Base-by-base conservation (phyloP, 2,113 vertebrate genomes). In the Himantopus leucocephalus region DNA sequence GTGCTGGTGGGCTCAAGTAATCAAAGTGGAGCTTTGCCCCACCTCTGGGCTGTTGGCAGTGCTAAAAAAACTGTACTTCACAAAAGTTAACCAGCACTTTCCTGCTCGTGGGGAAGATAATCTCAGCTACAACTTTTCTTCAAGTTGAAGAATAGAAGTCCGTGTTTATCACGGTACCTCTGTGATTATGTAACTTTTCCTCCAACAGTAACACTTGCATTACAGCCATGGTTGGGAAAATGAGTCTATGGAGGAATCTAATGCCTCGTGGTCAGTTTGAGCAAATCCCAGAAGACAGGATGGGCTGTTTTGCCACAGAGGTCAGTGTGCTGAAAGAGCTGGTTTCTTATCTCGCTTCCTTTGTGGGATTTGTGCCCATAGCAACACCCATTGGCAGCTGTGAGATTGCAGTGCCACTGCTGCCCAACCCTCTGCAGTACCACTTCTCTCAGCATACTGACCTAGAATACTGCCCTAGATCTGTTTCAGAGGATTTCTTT, bases 391-490 rank as follows among this genome's bases (percentile, higher is more conserved):
- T 70, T 50, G 84, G 58, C 86, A 82, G 88, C 78, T 60, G 72
- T 60, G 94, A 87, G 82, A 58, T 53, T 84, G 90, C 76, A 60
- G 71, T 70, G 63, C 62, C 12, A 1, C 55, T 58, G 80, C 81
- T 94, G 90, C 96, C 90, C 79, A 67, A 92, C 72, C 74, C 92
- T 88, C n/a, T 45, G 68, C 41, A 47, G 32, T 22, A 59, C 48
- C 29, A 32, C 73, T 66, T 37, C 64, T 47, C 37, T 72, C 14
- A 12, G 53, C 88, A 93, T 9, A 88, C 87, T 96, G 91, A 94
- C 96, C 97, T 96, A 90, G 85, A 93, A 94, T 96, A 12, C 68
- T 96, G 92, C 85, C 94, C 94, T 88, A 93, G 6, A 95, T 95
- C 71, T 94, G 16, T 74, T 95, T 26, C 66, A 52, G 45, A 67